phyloP scores from a whole-genome alignment of 92 coral and sea anemone species.

The Hydrozoanthus gracilis region DNA sequence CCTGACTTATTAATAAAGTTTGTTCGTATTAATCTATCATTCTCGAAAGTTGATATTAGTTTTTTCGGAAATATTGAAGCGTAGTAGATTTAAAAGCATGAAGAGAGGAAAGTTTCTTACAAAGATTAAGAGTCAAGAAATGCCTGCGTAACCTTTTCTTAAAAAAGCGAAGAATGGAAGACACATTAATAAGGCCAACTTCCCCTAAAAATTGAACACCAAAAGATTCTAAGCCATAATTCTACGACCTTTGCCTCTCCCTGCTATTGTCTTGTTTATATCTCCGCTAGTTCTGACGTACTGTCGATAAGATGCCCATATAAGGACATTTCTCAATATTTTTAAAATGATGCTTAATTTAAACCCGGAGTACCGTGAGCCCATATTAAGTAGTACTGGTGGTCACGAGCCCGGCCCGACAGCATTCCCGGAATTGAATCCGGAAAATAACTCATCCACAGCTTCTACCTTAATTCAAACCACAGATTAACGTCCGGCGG shows the following conservation, averaged over 20 bases:
- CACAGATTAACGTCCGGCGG: background rate
- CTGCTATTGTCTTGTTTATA: background rate
- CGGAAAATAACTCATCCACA: background rate
- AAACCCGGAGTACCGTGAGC: background rate
- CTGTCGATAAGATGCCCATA: background rate
- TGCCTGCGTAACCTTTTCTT: no score
- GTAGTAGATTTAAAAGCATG: no score
- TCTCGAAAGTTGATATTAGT: no score
- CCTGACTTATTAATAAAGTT: no score
- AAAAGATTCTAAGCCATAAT: background rate
- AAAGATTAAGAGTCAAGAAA: no score
- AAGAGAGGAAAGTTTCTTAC: no score
- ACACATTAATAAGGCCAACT: no score
- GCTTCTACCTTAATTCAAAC: background rate
- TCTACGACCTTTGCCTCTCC: background rate
- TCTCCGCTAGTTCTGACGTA: background rate
- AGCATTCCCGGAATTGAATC: background rate
- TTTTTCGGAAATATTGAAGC: no score
- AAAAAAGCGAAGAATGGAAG: no score
- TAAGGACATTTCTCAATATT: background rate
- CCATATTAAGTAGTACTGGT: background rate
- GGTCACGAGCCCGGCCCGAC: background rate
- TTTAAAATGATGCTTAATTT: background rate
- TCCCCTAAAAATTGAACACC: background rate
- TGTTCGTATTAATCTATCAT: no score